A percentile compares a stretch with the other conserved stretches of the same genome.
Evolutionary conservation across 2,888 invertebrate species (phyloP).

Genomic region (Agrilus mali): DNA sequence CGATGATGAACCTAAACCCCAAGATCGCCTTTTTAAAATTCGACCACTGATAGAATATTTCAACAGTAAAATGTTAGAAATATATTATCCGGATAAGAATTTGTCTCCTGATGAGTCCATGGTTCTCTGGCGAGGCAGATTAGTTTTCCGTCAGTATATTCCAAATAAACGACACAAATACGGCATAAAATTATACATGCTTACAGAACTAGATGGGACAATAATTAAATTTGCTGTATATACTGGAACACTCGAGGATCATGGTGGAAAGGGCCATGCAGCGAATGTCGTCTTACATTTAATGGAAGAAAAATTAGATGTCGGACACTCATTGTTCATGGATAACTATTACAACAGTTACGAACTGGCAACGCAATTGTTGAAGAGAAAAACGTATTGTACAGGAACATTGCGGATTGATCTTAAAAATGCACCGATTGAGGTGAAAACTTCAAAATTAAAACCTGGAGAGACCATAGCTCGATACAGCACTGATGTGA

Average conservation of each 20-base stretch:
- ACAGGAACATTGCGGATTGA: conserved; percentile 13
- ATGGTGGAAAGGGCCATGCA: conserved; percentile 16
- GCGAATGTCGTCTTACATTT: conserved; percentile 14
- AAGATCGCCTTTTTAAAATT: conserved; percentile 5
- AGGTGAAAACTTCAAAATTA: conserved; percentile 10
- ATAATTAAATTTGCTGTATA: conserved; percentile 16
- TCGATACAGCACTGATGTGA: conserved; percentile 4
- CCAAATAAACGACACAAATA: conserved; percentile 16
- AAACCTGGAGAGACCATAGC: conserved; percentile 11
- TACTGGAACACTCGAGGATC: conserved; percentile 13
- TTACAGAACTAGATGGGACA: conserved; percentile 14
- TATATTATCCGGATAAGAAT: conserved; percentile 11
- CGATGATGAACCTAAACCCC: neutral
- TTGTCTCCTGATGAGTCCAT: conserved; percentile 14
- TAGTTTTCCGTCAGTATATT: conserved; percentile 16
- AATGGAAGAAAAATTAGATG: conserved; percentile 11
- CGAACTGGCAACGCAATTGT: conserved; percentile 10
- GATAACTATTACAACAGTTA: conserved; percentile 17
- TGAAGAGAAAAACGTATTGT: conserved; percentile 12
- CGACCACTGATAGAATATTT: conserved; percentile 5
- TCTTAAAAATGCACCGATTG: conserved; percentile 10
- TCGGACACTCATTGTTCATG: conserved; percentile 13
- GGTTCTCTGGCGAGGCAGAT: conserved; percentile 16
- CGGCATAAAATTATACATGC: conserved; percentile 18
- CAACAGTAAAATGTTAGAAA: conserved; percentile 7